A percentile compares a stretch with the other conserved stretches of the same genome.
These are phyloP conservation scores for Acrocera orbiculus DNA, from an alignment of 2,888 invertebrate genomes.

Conservation along the genomic window DNA sequence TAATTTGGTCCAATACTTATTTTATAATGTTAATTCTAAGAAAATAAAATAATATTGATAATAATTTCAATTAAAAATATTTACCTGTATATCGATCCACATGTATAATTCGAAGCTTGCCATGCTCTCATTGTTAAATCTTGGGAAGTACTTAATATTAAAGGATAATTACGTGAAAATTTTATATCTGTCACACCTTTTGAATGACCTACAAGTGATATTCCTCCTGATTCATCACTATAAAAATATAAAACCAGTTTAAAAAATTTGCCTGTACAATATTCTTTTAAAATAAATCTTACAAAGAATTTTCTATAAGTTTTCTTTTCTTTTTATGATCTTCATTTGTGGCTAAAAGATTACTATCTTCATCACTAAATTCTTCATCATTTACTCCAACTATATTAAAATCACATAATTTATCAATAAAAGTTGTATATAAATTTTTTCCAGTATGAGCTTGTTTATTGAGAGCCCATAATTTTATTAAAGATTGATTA, in stretches of 20 bases:
- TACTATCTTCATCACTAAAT: conserved; percentile 1
- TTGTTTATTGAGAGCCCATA: conserved; percentile 28
- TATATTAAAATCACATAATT: conserved; percentile 23
- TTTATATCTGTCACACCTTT: conserved; percentile 46
- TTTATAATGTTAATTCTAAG: too few relatives aligned
- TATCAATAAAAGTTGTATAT: conserved; percentile 18
- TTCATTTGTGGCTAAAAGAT: neutral
- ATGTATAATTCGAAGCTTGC: conserved; percentile 46
- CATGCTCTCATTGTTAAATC: conserved; percentile 64
- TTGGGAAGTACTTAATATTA: conserved; percentile 52
- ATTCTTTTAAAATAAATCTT: conserved; percentile 14
- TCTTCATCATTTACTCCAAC: conserved; percentile 20
- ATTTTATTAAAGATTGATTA: conserved; percentile 24
- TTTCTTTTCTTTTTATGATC: conserved; percentile 2
- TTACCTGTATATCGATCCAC: conserved; percentile 50
- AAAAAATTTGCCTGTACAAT: too few relatives aligned
- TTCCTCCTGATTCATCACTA: conserved; percentile 38
- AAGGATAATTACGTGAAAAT: conserved; percentile 38
- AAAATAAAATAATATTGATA: too few relatives aligned
- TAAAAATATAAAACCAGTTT: too few relatives aligned
- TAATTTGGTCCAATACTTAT: too few relatives aligned
- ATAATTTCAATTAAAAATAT: too few relatives aligned
- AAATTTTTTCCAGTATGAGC: conserved; percentile 22
- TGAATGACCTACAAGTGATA: conserved; percentile 52
- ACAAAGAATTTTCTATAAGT: conserved; percentile 24